Conservation (phyloP, 2,888 invertebrate genomes). For the Adineta ricciae region DNA sequence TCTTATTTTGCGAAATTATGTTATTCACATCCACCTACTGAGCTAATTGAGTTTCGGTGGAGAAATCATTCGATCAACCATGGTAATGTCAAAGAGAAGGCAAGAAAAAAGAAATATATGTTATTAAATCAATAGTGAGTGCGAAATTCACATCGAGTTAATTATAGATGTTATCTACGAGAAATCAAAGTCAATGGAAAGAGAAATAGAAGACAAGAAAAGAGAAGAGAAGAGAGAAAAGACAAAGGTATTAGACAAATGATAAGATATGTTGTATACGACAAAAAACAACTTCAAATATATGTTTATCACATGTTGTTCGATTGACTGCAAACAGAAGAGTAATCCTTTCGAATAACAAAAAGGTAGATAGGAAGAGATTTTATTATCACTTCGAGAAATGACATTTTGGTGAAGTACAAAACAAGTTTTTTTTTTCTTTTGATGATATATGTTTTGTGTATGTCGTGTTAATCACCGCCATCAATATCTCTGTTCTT, state of each 20-base stretch:
- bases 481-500: not conserved
- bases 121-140: not conserved
- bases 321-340: not conserved
- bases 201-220: not conserved
- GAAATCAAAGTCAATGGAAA: not conserved
- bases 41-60: not conserved
- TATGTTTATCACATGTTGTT: not conserved
- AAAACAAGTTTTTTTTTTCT: not conserved
- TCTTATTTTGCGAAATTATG: not conserved
- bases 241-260: not conserved
- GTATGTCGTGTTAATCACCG: not conserved
- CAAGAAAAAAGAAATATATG: not conserved
- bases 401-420: not conserved
- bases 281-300: not conserved
- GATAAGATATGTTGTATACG: not conserved
- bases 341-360: not conserved
- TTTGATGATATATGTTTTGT: not conserved
- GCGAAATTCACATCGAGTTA: slow-evolving; percentile 1
- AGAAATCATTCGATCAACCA: slow-evolving; percentile 1
- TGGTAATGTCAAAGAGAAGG: not conserved
- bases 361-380: not conserved
- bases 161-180: not conserved
- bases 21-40: not conserved
- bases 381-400: not conserved
- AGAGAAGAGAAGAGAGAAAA: no score